phyloP scores from a whole-genome alignment of 2,888 invertebrate genomes.

The Dolichomitus sp. region DNA sequence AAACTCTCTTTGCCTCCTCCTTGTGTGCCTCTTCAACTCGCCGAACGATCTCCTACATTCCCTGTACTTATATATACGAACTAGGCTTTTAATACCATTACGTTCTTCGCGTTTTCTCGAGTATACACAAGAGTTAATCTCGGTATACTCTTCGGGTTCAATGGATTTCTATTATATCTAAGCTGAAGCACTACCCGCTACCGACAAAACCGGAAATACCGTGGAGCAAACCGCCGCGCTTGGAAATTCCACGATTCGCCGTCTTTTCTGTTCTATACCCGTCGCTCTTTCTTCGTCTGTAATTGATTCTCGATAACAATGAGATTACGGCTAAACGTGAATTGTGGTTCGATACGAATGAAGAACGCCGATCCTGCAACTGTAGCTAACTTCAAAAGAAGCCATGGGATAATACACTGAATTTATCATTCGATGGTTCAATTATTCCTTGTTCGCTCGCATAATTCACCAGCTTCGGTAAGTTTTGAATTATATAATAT shows the following conservation, averaged over 20 bases:
- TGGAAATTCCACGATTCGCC: conserved; percentile 47
- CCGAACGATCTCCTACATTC: conserved; percentile 26
- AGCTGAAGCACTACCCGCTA: conserved; percentile 18
- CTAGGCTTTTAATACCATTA: conserved; percentile 32
- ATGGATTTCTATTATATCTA: conserved; percentile 61
- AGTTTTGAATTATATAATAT: background rate
- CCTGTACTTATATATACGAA: conserved; percentile 7
- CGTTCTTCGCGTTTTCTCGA: conserved; percentile 60
- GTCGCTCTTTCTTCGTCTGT: conserved; percentile 21
- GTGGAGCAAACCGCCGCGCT: conserved; percentile 32
- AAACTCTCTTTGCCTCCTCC: conserved; percentile 48
- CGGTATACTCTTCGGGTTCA: conserved; percentile 41
- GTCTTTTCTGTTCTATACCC: background rate
- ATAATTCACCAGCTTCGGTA: background rate
- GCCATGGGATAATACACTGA: background rate
- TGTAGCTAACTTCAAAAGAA: background rate
- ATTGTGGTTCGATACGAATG: conserved; percentile 35
- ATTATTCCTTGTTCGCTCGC: conserved; percentile 11
- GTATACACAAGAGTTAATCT: conserved; percentile 48
- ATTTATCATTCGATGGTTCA: conserved; percentile 1
- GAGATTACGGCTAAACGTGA: conserved; percentile 31
- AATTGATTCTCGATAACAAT: conserved; percentile 60
- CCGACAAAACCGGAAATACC: conserved; percentile 63
- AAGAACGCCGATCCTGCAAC: conserved; percentile 12
- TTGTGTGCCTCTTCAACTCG: background rate